Evolutionary conservation across 2,797 vertebrate genomes (phyloP).

Genomic region (Phrynocephalus forsythii): DNA sequence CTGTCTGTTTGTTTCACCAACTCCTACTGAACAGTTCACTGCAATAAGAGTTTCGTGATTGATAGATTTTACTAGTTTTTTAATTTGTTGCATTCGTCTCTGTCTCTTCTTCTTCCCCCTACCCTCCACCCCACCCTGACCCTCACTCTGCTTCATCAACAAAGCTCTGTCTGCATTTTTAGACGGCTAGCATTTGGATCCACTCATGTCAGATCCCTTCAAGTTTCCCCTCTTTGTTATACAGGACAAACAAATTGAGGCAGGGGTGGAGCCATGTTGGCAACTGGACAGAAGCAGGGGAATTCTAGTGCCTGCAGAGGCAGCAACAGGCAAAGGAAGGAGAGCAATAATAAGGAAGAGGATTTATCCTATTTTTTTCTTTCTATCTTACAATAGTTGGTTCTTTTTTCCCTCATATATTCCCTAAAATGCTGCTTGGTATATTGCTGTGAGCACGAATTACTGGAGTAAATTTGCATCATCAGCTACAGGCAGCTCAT

Average conservation of each 20-base stretch:
- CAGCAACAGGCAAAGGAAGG: background rate
- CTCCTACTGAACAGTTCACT: constrained; percentile 61
- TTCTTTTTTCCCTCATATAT: background rate
- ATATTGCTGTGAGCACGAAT: background rate
- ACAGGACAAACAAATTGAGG: background rate
- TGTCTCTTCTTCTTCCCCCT: constrained; percentile 13
- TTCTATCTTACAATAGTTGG: background rate
- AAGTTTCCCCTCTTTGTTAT: background rate
- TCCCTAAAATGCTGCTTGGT: too few species aligned
- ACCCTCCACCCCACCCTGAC: background rate
- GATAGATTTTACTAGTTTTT: too few species aligned
- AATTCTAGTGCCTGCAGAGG: background rate
- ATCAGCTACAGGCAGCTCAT: background rate
- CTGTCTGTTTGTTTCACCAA: constrained; percentile 59
- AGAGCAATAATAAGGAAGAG: too few species aligned
- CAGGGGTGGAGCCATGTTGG: background rate
- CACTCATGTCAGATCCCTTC: background rate
- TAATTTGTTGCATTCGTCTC: constrained; percentile 40
- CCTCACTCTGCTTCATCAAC: background rate
- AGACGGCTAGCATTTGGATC: constrained; percentile 59
- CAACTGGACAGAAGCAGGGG: background rate
- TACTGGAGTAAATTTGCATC: background rate
- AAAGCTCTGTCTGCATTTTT: constrained; percentile 66
- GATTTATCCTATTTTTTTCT: background rate
- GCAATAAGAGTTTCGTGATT: constrained; percentile 67